phyloP scores from a whole-genome alignment of 2,113 vertebrate species.

The Pygoscelis antarcticus region DNA sequence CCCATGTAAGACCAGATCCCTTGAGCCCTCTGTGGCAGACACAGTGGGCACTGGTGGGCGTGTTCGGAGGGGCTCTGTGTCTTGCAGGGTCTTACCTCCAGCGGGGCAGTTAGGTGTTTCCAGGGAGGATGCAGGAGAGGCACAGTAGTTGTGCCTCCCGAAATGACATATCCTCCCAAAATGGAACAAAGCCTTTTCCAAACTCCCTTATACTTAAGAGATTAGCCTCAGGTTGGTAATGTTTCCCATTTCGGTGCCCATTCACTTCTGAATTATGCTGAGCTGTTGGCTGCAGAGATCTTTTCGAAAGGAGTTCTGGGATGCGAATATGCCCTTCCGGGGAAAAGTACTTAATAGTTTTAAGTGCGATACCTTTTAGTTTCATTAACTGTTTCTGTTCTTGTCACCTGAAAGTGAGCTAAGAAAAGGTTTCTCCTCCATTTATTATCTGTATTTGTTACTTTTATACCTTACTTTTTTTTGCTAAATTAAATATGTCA shows the following conservation, averaged over 20 bases:
- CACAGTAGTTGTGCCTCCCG: background rate
- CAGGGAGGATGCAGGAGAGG: background rate
- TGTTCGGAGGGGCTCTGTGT: background rate
- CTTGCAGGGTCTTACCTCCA: background rate
- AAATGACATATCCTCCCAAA: background rate
- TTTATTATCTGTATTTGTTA: background rate
- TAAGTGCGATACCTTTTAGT: background rate
- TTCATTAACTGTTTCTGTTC: background rate
- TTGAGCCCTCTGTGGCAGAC: background rate
- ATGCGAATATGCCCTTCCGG: background rate
- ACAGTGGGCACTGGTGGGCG: accelerated
- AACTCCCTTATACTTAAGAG: background rate
- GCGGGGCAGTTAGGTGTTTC: background rate
- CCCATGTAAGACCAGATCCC: accelerated
- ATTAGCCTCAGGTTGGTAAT: background rate
- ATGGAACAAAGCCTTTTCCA: background rate
- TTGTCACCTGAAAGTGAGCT: background rate
- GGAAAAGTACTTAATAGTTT: background rate
- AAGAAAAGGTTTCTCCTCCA: background rate
- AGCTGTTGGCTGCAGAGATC: background rate
- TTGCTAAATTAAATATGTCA: background rate
- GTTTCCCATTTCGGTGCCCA: background rate
- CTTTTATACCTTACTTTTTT: background rate
- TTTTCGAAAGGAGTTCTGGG: background rate
- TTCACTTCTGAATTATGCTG: background rate